phyloP scores from a whole-genome alignment of 2,888 invertebrate genomes.

The Chloromyia formosa region DNA sequence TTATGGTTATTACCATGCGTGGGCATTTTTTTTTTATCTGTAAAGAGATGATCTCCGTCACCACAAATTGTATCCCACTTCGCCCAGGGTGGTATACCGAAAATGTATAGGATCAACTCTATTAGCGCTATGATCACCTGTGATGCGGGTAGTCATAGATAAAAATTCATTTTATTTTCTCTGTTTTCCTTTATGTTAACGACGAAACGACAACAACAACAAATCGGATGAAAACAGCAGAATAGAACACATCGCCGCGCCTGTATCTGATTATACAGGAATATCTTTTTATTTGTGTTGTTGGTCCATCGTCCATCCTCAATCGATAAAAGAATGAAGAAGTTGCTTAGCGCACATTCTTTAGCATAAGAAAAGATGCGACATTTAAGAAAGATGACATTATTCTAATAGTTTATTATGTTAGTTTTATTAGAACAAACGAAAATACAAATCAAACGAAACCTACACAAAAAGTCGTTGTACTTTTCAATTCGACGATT shows the following conservation, averaged over 20 bases:
- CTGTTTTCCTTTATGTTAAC: neutral
- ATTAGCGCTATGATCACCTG: constrained; percentile 42
- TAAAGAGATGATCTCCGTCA: constrained; percentile 41
- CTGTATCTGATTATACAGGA: neutral
- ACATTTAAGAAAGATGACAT: constrained; percentile 41
- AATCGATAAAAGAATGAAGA: constrained; percentile 31
- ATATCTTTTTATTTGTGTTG: constrained; percentile 5
- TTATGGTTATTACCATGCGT: constrained; percentile 43
- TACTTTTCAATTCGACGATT: neutral
- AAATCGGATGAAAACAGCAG: neutral
- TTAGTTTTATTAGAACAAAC: constrained; percentile 43
- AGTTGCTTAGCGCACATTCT: constrained; percentile 26
- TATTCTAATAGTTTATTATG: constrained; percentile 40
- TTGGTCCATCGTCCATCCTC: neutral
- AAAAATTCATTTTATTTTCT: constrained; percentile 34
- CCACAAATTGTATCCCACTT: constrained; percentile 43
- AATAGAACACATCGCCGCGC: neutral
- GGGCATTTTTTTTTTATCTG: constrained; percentile 44
- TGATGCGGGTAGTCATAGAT: constrained; percentile 44
- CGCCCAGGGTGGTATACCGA: constrained; percentile 43
- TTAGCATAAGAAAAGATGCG: constrained; percentile 42
- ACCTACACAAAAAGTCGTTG: constrained; percentile 25
- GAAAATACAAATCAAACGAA: constrained; percentile 40
- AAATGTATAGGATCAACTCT: constrained; percentile 41
- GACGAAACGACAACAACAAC: neutral